Base-by-base conservation (phyloP, 2,113 vertebrate genomes). In the Urocolius indicus region DNA sequence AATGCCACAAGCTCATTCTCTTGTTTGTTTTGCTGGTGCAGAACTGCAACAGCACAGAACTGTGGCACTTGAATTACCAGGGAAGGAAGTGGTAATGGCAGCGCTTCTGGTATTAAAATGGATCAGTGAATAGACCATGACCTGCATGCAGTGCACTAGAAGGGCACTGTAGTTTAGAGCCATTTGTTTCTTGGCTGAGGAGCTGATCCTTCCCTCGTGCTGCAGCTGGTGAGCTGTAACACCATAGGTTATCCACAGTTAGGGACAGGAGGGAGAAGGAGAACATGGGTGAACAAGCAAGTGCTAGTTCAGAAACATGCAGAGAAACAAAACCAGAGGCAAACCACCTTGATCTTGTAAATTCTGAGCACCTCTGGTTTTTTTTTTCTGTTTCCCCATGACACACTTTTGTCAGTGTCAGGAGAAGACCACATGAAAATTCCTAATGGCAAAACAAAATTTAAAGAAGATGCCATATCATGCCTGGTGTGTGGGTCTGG, bases 71-170 rank as follows among this genome's bases (percentile, higher is more conserved):
- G 5, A 16, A 23, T 41, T n/a, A 52, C 20, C 29, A 7, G 81
- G 66, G 61, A 65, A 76, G 52, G 80, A 83, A 68, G 38, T 8
- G 29, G 45, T n/a, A 77, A 68, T 13, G 30, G 30, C 43, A 16
- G 62, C 55, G 3, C 51, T 63, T 46, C 46, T 83, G 81, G 17
- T 46, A 26, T 67, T 89, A n/a, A 69, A 84, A 67, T 18, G 90
- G 77, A 55, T 30, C 74, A n/a, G 34, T 68, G 79, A 96, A 72
- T 45, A 90, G 84, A 72, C 88, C 67, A 2, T 77, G 90, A 83
- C 79, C 82, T 41, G 38, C 66, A 6, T 24, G 67, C 38, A 4
- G 32, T 62, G 79, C 21, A 4, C n/a, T 32, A 24, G 51, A 49
- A 55, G 87, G 72, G 72, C 82, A 26, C 43, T 46, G 74, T 20